Evolutionary conservation across 1,140 invertebrate genomes (phyloP).

Genomic region (Zaprionus ghesquierei): DNA sequence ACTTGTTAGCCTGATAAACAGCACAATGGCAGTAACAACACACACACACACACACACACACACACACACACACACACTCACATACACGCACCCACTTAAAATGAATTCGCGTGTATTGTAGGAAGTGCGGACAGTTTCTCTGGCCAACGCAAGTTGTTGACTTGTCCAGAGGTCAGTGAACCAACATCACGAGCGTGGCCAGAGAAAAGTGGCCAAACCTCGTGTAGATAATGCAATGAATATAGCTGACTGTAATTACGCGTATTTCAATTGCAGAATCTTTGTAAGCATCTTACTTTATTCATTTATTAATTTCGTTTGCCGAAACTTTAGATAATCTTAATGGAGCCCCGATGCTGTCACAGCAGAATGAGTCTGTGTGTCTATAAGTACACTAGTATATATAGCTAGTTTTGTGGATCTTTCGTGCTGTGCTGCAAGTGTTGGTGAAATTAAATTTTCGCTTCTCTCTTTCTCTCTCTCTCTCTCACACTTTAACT

Average conservation of each 20-base stretch:
- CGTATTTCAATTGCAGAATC: background rate
- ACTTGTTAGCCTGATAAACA: slow-evolving; percentile 70
- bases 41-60: background rate
- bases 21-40: slow-evolving; percentile 33
- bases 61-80: background rate
- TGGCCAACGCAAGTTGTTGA: slow-evolving; percentile 37
- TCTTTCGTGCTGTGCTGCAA: slow-evolving; percentile 45
- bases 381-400: background rate
- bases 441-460: slow-evolving; percentile 55
- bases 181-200: background rate
- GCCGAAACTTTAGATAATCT: background rate
- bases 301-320: background rate
- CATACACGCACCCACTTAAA: slow-evolving; percentile 38
- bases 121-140: slow-evolving; percentile 32
- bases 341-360: background rate
- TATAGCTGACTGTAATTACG: background rate
- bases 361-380: background rate
- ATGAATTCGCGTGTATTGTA: slow-evolving; percentile 61
- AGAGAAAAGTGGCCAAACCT: slow-evolving; percentile 24
- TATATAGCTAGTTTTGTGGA: background rate
- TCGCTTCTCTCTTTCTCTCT: slow-evolving; percentile 16
- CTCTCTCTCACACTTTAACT: background rate
- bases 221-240: background rate
- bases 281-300: background rate
- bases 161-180: slow-evolving; percentile 60